Evolutionary conservation across 2,888 invertebrate species (phyloP), one percentile per base, ranked within the genome.

Genomic region (Lochmaea capreae): DNA sequence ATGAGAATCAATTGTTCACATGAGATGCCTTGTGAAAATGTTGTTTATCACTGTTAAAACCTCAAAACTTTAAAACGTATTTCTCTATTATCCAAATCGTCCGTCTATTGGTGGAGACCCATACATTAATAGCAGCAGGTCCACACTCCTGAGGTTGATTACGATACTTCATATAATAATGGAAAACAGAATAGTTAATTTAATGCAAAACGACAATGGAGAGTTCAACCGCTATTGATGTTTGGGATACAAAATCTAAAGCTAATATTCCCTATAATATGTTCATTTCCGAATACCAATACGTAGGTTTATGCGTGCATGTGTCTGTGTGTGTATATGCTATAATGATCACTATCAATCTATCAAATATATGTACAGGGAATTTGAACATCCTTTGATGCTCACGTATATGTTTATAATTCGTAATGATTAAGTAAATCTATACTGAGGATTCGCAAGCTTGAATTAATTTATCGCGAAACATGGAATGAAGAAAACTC

Each of bases 241-340:
- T 61, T 61, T 26, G 39, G 9, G 33, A 39, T 61, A 61, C 33
- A 39, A 61, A 39, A 8, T 61, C 33, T 16, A 61, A 2, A n/a
- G 39, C 61, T 61, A 61, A 61, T 61, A 61, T 54, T 54, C 61
- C 39, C 61, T 14, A 61, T 61, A 61, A 61, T 61, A 61, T 61
- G 61, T 61, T 61, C 61, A 39, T 61, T 61, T 61, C 39, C 61
- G 61, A 33, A n/a, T 61, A 39, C 33, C 33, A 39, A 39, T 22
- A 22, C 22, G 2, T 8, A 39, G 33, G 33, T 39, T 39, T 18
- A 18, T 10, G 12, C 11, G 4, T 54, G 16, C 54, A 2, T 10
- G 9, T 54, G 18, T 54, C 6, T 52, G 54, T 54, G 10, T 16
- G 4, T 16, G 18, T 18, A 16, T 54, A 1, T 16, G 8, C 52